phyloP scores from a whole-genome alignment of 2,888 invertebrate species.

The Pediacus dermestoides region DNA sequence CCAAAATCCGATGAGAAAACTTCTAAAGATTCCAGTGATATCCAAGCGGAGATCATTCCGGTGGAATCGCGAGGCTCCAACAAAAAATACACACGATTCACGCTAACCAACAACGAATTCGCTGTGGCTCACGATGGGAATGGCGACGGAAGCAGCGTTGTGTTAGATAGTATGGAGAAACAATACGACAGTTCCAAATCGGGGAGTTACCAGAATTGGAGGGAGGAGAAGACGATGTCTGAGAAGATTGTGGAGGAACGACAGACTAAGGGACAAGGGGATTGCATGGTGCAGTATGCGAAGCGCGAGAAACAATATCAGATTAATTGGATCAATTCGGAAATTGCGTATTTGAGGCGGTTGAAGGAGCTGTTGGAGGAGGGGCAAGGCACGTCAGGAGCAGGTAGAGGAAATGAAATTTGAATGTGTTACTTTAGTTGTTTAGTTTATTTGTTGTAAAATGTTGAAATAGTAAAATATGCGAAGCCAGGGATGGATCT shows the following conservation, averaged over 20 bases:
- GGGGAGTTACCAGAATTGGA: slow-evolving; percentile 45
- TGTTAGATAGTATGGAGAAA: neutral
- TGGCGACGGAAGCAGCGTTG: neutral
- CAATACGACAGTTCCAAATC: slow-evolving; percentile 10
- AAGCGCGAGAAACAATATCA: slow-evolving; percentile 55
- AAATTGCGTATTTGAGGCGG: slow-evolving; percentile 56
- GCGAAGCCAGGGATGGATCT: too few species aligned
- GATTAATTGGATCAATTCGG: slow-evolving; percentile 56
- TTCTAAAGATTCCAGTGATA: slow-evolving; percentile 12
- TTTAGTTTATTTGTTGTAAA: too few species aligned
- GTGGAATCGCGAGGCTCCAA: too few species aligned
- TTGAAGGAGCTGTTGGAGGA: slow-evolving; percentile 49
- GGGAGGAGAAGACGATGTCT: slow-evolving; percentile 50
- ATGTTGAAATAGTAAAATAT: too few species aligned
- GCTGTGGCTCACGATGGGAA: slow-evolving; percentile 5
- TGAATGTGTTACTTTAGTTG: too few species aligned
- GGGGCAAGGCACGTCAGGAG: too few species aligned
- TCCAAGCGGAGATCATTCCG: slow-evolving; percentile 15
- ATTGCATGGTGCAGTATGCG: slow-evolving; percentile 44
- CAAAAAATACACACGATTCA: slow-evolving; percentile 17
- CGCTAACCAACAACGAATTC: slow-evolving; percentile 21
- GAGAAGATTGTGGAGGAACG: slow-evolving; percentile 48
- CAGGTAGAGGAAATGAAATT: too few species aligned
- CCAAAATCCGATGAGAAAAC: slow-evolving; percentile 12
- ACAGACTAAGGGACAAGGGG: slow-evolving; percentile 23